Percentiles rank a stretch among this genome's conserved stretches.
Conservation (phyloP, 2,888 invertebrate genomes). For the Caenorhabditis becei region DNA sequence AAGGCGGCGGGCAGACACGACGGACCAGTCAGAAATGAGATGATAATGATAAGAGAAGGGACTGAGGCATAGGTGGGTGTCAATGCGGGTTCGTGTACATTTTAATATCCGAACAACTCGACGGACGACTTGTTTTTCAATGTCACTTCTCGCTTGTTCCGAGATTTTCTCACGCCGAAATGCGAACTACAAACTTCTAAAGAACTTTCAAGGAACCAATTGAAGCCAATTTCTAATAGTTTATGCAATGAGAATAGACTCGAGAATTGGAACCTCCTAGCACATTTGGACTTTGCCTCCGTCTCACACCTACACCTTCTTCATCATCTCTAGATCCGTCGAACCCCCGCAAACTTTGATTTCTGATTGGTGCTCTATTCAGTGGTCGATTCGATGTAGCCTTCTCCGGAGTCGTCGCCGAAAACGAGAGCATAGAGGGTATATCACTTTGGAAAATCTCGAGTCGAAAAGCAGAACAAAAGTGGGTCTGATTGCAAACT, state of each 20-base stretch:
- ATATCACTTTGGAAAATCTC: slow-evolving; percentile 44
- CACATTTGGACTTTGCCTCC: not conserved
- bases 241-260: no score
- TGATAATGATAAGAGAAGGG: slow-evolving; percentile 27
- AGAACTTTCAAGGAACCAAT: no score
- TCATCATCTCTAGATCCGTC: not conserved
- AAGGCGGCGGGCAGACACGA: slow-evolving; percentile 8
- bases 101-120: not conserved
- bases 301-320: not conserved
- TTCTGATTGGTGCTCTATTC: not conserved
- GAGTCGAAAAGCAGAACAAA: slow-evolving; percentile 44
- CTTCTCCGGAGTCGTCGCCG: slow-evolving; percentile 23
- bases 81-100: not conserved
- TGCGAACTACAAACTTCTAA: no score
- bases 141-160: no score
- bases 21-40: slow-evolving; percentile 32
- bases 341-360: not conserved
- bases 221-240: no score
- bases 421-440: not conserved
- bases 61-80: not conserved
- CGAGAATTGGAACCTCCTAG: no score
- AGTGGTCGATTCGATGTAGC: slow-evolving; percentile 23
- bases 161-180: no score
- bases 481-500: slow-evolving; percentile 53
- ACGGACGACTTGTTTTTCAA: no score